These are phyloP conservation scores for Drosophila parthenogenetica DNA, from an alignment of 2,888 invertebrate genomes.

Conservation along the genomic window DNA sequence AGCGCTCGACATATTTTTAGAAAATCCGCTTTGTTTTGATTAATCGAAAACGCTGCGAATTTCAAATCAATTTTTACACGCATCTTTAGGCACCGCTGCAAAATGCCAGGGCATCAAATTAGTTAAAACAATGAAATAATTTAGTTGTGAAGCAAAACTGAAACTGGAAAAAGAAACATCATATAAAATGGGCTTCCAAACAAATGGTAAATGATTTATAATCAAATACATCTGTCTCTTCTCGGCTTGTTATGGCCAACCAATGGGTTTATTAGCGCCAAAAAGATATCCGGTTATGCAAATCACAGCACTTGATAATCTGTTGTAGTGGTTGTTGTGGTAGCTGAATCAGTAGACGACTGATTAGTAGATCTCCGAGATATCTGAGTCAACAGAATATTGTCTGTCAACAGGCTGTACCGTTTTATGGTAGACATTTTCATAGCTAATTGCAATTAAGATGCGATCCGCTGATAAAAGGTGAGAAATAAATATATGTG, in stretches of 20 bases:
- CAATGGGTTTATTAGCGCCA: slow-evolving; percentile 63
- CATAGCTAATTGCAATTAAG: slow-evolving; percentile 77
- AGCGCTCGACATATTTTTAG: neutral
- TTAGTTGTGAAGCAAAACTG: slow-evolving; percentile 35
- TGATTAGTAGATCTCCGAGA: slow-evolving; percentile 57
- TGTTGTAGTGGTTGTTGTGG: slow-evolving; percentile 58
- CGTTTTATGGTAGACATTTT: slow-evolving; percentile 63
- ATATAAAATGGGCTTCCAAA: slow-evolving; percentile 34
- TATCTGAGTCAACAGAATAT: slow-evolving; percentile 19
- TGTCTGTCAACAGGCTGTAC: slow-evolving; percentile 24
- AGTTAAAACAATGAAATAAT: slow-evolving; percentile 69
- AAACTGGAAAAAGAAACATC: neutral
- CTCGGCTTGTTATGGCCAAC: slow-evolving; percentile 57
- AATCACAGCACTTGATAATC: slow-evolving; percentile 49
- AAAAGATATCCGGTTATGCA: slow-evolving; percentile 62
- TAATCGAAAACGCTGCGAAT: slow-evolving; percentile 58
- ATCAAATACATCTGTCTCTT: slow-evolving; percentile 25
- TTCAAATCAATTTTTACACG: slow-evolving; percentile 66
- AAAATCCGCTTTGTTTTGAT: slow-evolving; percentile 54
- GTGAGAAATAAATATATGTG: slow-evolving; percentile 65
- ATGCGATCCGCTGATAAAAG: slow-evolving; percentile 63
- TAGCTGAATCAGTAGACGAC: slow-evolving; percentile 39
- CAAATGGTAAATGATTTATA: slow-evolving; percentile 71
- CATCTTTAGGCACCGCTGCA: slow-evolving; percentile 25
- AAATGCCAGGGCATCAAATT: slow-evolving; percentile 63